Base-by-base conservation (phyloP, 2,113 vertebrate genomes). In the Sphaerodactylus townsendi region DNA sequence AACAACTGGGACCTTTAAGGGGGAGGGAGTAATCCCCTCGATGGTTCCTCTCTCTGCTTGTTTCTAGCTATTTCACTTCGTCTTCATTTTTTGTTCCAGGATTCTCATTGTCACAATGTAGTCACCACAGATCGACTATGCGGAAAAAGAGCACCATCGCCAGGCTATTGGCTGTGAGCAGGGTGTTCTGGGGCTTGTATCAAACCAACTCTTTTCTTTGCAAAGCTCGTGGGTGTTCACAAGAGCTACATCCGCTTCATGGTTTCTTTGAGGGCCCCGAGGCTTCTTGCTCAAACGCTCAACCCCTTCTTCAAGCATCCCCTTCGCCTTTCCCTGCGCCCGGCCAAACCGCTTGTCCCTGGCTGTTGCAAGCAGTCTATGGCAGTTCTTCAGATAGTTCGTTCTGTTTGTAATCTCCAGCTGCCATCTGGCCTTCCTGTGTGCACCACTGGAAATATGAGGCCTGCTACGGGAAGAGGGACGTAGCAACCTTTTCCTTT, bases 401-500 rank as follows among this genome's bases (percentile, higher is more conserved):
- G 72, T 72, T 68, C 87, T 70, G 66, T 77, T 72, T 78, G 44
- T 72, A 77, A 88, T 88, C 81, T 77, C 83, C 83, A 68, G 37
- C 76, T 71, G 72, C 83, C 74, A 85, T 88, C 83, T 88, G 87
- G 82, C 83, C 82, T 70, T 82, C 65, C 66, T 85, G 46, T 85
- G 46, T 37, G 62, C n/a, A 30, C 73, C 73, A 77, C n/a, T 69
- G 59, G 35, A 82, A 85, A 70, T 71, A 85, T 59, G 66, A 35
- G 69, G 21, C 17, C 41, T 68, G n/a, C 66, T 71, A 46, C 62
- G 41, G 66, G 74, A 72, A 77, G 7, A 37, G 56, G 65, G 77
- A 82, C 23, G 56, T 41, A 46, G 73, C 25, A n/a, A 68, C 30
- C 23, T 56, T 37, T 77, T 64, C 21, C 14, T 13, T 41, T 33